Evolutionary conservation across 2,797 vertebrate species (phyloP).

Genomic region (Muraenolepis orangiensis): DNA sequence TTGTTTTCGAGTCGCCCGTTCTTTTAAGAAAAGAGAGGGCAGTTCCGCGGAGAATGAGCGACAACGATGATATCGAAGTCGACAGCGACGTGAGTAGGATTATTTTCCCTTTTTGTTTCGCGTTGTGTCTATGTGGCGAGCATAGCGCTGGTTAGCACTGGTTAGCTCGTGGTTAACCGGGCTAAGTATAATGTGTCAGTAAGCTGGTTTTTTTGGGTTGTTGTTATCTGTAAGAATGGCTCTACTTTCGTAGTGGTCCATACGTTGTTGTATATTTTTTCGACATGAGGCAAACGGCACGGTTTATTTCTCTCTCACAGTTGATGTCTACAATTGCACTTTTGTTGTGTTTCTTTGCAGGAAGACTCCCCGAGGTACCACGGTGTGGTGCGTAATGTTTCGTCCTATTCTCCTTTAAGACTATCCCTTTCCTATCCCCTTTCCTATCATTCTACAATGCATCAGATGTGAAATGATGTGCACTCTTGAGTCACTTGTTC

Average conservation of each 20-base stretch:
- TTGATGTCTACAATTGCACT: slow-evolving; percentile 75
- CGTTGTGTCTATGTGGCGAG: slow-evolving; percentile 44
- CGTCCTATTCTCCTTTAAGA: not conserved
- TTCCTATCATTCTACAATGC: not conserved
- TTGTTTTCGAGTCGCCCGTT: slow-evolving; percentile 68
- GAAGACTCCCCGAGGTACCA: slow-evolving; percentile 91
- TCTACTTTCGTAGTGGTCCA: slow-evolving; percentile 3
- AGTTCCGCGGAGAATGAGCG: slow-evolving; percentile 88
- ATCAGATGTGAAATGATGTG: not conserved
- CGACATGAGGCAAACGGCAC: slow-evolving; percentile 31
- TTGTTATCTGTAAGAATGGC: slow-evolving; percentile 8
- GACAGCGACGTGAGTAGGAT: slow-evolving; percentile 94
- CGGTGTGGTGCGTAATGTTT: slow-evolving; percentile 81
- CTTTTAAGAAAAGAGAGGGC: slow-evolving; percentile 60
- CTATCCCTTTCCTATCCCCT: not conserved
- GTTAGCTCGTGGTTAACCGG: slow-evolving; percentile 51
- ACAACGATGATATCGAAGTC: slow-evolving; percentile 99
- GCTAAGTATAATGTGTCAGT: slow-evolving; percentile 40
- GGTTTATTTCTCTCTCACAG: slow-evolving; percentile 48
- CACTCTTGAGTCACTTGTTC: not conserved
- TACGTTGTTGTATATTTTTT: too few relatives aligned
- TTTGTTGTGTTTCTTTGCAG: slow-evolving; percentile 79
- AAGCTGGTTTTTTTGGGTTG: slow-evolving; percentile 27
- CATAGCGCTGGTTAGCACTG: slow-evolving; percentile 64
- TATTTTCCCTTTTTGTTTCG: slow-evolving; percentile 41